Conservation (phyloP, 1,140 invertebrate genomes). For the Ridgeia piscesae region DNA sequence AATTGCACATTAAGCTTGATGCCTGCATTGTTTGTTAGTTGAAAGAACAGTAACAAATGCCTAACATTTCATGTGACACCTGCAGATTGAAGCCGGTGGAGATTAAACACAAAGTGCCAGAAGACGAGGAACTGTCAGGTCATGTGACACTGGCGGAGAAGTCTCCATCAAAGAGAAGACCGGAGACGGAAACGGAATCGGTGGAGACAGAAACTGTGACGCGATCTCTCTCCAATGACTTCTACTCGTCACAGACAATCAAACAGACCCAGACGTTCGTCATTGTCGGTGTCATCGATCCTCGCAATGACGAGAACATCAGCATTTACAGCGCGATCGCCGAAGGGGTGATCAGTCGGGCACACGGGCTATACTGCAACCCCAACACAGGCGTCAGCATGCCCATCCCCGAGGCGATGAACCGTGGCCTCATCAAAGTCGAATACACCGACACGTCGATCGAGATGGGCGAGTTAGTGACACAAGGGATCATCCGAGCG, state of each 20-base stretch:
- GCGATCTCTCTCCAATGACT: background rate
- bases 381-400: conserved; percentile 52
- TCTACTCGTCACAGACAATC: conserved; percentile 19
- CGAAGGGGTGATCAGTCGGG: conserved; percentile 47
- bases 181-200: background rate
- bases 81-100: conserved; percentile 14
- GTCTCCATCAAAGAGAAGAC: background rate
- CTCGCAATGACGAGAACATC: conserved; percentile 45
- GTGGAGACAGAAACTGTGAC: conserved; percentile 10
- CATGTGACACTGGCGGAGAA: conserved; percentile 19
- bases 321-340: conserved; percentile 47
- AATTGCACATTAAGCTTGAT: too few species aligned
- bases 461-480: conserved; percentile 37
- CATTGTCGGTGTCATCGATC: conserved; percentile 48
- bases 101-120: background rate
- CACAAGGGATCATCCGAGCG: conserved; percentile 26
- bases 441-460: conserved; percentile 41
- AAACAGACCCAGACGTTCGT: conserved; percentile 44
- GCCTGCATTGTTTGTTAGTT: background rate
- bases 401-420: conserved; percentile 62
- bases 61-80: conserved; percentile 7
- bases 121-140: background rate
- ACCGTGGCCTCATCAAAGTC: conserved; percentile 58
- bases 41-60: background rate
- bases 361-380: conserved; percentile 43